These are phyloP conservation scores for Oenanthe oenanthe DNA, from an alignment of 2,113 vertebrate genomes.

Conservation along the genomic window DNA sequence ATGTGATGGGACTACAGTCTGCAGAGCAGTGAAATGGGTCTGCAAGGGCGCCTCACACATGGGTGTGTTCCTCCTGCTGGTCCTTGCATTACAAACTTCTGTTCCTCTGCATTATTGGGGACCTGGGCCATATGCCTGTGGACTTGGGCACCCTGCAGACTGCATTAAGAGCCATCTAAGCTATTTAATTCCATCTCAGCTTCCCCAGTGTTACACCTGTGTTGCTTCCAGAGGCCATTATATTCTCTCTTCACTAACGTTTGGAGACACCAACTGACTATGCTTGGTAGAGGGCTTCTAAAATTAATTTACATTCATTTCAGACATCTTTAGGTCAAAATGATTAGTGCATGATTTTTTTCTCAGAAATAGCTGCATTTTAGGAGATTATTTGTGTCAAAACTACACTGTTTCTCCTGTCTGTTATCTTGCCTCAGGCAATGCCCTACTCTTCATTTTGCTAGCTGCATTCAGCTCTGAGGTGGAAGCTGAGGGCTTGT, in stretches of 20 bases:
- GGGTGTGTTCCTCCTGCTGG: background rate
- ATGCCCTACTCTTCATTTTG: background rate
- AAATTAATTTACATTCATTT: background rate
- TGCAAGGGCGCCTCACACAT: background rate
- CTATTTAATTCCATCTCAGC: background rate
- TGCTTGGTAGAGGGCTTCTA: background rate
- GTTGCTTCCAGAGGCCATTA: background rate
- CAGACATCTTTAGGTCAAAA: background rate
- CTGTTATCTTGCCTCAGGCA: background rate
- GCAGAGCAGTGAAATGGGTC: background rate
- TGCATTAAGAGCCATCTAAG: background rate
- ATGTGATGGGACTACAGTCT: background rate
- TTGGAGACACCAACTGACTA: background rate
- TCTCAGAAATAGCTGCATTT: background rate
- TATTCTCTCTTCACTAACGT: background rate
- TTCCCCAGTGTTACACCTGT: background rate
- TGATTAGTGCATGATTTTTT: background rate
- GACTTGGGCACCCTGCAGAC: background rate
- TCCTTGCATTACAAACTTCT: too few species aligned
- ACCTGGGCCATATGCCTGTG: background rate
- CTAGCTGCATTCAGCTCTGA: background rate
- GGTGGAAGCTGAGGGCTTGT: background rate
- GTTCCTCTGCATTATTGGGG: fast-evolving
- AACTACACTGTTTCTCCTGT: background rate
- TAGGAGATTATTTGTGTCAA: background rate